Conservation (phyloP, 2,113 vertebrate genomes). For the Takifugu flavidus region DNA sequence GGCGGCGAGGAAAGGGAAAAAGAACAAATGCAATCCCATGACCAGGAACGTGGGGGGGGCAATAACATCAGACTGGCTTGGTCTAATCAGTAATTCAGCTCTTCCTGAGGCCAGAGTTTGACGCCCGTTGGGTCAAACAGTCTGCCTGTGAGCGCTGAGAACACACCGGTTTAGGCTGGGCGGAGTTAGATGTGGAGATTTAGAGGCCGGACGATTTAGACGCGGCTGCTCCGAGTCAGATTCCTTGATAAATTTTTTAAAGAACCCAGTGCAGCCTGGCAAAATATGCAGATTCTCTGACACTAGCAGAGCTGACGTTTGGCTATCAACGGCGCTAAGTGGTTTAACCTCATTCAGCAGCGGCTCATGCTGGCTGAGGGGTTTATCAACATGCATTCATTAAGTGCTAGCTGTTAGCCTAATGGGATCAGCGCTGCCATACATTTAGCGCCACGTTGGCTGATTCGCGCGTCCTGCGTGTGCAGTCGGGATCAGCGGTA, state of each 20-base stretch:
- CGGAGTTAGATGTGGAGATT: no score
- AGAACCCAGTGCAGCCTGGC: no score
- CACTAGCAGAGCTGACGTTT: constrained; percentile 2
- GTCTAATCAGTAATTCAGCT: constrained; percentile 50
- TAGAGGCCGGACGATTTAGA: no score
- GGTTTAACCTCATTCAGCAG: constrained; percentile 30
- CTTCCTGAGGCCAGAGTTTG: constrained; percentile 53
- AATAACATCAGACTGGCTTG: constrained; percentile 27
- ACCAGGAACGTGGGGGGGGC: constrained; percentile 55
- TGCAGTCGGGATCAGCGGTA: constrained; percentile 28
- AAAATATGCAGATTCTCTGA: neutral
- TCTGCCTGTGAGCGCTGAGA: constrained; percentile 13
- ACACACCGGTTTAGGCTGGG: no score
- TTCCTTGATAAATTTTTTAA: no score
- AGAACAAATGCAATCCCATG: constrained; percentile 38
- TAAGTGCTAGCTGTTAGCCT: constrained; percentile 43
- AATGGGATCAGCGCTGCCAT: constrained; percentile 53
- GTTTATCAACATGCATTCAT: constrained; percentile 48
- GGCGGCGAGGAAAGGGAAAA: constrained; percentile 47
- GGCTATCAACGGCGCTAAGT: constrained; percentile 28
- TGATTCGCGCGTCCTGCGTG: constrained; percentile 14
- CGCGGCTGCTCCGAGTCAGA: no score
- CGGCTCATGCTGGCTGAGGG: constrained; percentile 38
- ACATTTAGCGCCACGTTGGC: constrained; percentile 20
- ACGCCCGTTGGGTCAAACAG: constrained; percentile 42